Evolutionary conservation across 2,797 vertebrate species (phyloP).

Genomic region (Myotis findleyi): DNA sequence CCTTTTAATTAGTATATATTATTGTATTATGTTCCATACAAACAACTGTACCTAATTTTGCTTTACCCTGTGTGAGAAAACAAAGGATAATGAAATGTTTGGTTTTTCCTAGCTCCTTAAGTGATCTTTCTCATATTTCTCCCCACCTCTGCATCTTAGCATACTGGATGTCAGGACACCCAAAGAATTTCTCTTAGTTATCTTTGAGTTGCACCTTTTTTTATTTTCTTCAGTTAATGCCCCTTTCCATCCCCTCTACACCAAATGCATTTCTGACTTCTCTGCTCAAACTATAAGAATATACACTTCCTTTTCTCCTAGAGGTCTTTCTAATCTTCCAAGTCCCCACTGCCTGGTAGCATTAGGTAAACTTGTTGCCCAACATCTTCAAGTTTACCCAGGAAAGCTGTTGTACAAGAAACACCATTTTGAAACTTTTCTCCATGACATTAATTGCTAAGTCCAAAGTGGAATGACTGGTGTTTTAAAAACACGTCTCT

Average conservation of each 20-base stretch:
- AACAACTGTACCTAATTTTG: not conserved
- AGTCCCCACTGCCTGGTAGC: not conserved
- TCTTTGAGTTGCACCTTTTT: not conserved
- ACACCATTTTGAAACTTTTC: conserved; percentile 58
- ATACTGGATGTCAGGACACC: not conserved
- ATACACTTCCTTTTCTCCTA: not conserved
- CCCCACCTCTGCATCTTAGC: not conserved
- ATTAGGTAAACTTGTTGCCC: conserved; percentile 51
- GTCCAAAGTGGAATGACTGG: conserved; percentile 56
- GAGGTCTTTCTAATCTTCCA: conserved; percentile 7
- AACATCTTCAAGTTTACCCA: conserved; percentile 54
- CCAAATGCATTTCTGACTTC: not conserved
- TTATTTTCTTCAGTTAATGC: not conserved
- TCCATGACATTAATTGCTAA: conserved; percentile 61
- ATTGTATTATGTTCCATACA: no score
- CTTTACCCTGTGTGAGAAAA: not conserved
- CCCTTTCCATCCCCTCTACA: not conserved
- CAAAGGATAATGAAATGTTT: conserved; percentile 77
- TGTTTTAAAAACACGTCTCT: conserved; percentile 66
- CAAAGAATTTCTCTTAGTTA: not conserved
- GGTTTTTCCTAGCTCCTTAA: conserved; percentile 59
- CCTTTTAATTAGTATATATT: no score
- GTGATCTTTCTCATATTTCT: not conserved
- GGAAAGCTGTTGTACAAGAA: conserved; percentile 37
- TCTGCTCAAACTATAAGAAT: conserved; percentile 2